Evolutionary conservation across 2,888 invertebrate species (phyloP), one percentile per base, ranked within the genome.

Genomic region (Anthophora plumipes): DNA sequence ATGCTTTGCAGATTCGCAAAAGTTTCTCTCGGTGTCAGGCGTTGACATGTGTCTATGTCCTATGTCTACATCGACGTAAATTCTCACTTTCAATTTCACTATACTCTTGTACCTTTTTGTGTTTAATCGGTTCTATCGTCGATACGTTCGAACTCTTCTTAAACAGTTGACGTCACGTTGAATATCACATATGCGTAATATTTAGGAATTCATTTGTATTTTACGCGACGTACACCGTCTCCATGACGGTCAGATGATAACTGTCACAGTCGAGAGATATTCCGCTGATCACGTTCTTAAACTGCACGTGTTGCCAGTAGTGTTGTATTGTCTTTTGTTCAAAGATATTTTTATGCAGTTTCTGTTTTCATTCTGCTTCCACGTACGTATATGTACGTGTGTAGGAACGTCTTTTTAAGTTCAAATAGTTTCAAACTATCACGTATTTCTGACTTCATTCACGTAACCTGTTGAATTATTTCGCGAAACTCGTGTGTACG

Each of bases 181-280:
- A 57, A 37, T 7, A 39, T 66, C 25, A 46, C 20, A 4, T 54
- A 52, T 12, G 55, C 12, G 12, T 22, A 22, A 39, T 46, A 59
- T 31, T 48, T 31, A 4, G 59, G 52, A 70, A 70, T 78, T 78
- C 78, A 64, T 70, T 60, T 70, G 7, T n/a, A 50, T n/a, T n/a
- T 48, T 46, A 46, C 57, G 20, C 31, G 22, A 12, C 54, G 39
- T 41, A 17, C 55, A 59, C 41, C 22, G 12, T 54, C 79, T 39
- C n/a, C n/a, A 54, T 41, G n/a, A 37, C 25, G 22, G 68, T 43
- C 54, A n/a, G 37, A 66, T 48, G 70, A 78, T 59, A 70, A 66
- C 43, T 77, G 20, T 77, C 39, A 57, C 68, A 57, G 48, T 64
- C 59, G 39, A 46, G 12, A 39, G 14, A 17, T 31, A 25, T 43